Evolutionary conservation across 2,113 vertebrate species (phyloP), one percentile per base, ranked within the genome.

Genomic region (Mionectes macconnelli): DNA sequence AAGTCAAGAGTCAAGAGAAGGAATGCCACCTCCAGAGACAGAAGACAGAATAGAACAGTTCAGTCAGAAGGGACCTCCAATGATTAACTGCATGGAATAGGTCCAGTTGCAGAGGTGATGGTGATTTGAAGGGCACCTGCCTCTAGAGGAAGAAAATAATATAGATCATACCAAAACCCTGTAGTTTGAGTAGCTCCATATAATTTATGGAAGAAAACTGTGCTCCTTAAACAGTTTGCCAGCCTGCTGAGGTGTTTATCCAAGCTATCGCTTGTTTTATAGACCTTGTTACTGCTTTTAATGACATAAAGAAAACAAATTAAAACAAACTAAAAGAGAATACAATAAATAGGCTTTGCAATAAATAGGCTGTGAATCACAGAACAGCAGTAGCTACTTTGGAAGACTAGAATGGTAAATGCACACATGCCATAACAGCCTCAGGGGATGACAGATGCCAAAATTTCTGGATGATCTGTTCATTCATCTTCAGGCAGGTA

Each of bases 281-380:
- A 88, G 50, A 53, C 37, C 35, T 64, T 40, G 3, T 35, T 73
- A 68, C 53, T 89, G 35, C 44, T 93, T 89, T 67, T 87, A 83
- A 89, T 39, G 28, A 14, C 63, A 67, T 31, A 69, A 95, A 93
- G n/a, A 53, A 80, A 90, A 67, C 42, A 77, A 90, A 79, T 64
- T 40, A 81, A 89, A 84, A 69, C 14, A 76, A 76, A 76, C 45
- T 2, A 84, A 82, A 85, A 93, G 20, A 52, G 69, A 89, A 75
- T 52, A 81, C 30, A 35, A n/a, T n/a, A n/a, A n/a, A n/a, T n/a
- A n/a, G n/a, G n/a, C 55, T 22, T 28, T 52, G 57, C 49, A 81
- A 82, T 55, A 78, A 79, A 83, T 15, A 50, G 40, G 22, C 42
- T 73, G 66, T 35, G 70, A 95, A 82, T 45, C 84, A 80, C 17